phyloP scores from a whole-genome alignment of 2,888 invertebrate genomes.

The Trichogramma evanescens region DNA sequence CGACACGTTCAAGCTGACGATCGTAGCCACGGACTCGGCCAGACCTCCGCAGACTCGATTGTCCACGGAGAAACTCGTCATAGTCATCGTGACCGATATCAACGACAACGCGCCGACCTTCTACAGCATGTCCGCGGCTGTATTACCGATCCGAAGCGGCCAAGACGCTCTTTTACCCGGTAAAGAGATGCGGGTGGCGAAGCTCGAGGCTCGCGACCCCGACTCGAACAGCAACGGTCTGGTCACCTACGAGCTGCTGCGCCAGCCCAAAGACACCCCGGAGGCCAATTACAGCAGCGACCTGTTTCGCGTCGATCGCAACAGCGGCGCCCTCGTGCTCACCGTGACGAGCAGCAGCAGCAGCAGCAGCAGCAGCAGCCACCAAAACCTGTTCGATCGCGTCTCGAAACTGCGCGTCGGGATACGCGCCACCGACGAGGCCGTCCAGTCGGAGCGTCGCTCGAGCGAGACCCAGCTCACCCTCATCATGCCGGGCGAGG shows the following conservation, averaged over 20 bases:
- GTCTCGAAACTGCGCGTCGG: slow-evolving; percentile 69
- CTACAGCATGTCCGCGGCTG: slow-evolving; percentile 84
- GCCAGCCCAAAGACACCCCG: slow-evolving; percentile 40
- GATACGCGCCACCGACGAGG: slow-evolving; percentile 86
- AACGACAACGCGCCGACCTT: slow-evolving; percentile 90
- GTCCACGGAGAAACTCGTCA: slow-evolving; percentile 84
- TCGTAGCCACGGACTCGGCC: slow-evolving; percentile 86
- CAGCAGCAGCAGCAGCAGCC: slow-evolving; percentile 56
- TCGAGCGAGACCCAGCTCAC: slow-evolving; percentile 83
- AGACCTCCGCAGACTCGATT: slow-evolving; percentile 63
- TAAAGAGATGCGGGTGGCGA: slow-evolving; percentile 61
- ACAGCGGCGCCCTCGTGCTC: slow-evolving; percentile 60
- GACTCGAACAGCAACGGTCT: slow-evolving; percentile 88
- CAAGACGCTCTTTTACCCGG: slow-evolving; percentile 41
- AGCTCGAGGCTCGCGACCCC: slow-evolving; percentile 74
- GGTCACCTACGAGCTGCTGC: slow-evolving; percentile 80
- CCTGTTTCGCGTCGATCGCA: slow-evolving; percentile 73
- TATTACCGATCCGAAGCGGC: slow-evolving; percentile 56
- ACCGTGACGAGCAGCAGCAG: slow-evolving; percentile 43
- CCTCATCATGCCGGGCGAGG: slow-evolving; percentile 64
- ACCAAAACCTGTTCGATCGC: slow-evolving; percentile 55
- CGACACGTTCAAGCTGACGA: slow-evolving; percentile 80
- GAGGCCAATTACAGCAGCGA: slow-evolving; percentile 60
- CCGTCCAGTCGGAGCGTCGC: slow-evolving; percentile 78
- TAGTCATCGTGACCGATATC: slow-evolving; percentile 86